Percentiles rank a stretch among this genome's conserved stretches.
These are phyloP conservation scores for Dermolepida albohirtum DNA, from an alignment of 2,888 invertebrate genomes.

Conservation along the genomic window DNA sequence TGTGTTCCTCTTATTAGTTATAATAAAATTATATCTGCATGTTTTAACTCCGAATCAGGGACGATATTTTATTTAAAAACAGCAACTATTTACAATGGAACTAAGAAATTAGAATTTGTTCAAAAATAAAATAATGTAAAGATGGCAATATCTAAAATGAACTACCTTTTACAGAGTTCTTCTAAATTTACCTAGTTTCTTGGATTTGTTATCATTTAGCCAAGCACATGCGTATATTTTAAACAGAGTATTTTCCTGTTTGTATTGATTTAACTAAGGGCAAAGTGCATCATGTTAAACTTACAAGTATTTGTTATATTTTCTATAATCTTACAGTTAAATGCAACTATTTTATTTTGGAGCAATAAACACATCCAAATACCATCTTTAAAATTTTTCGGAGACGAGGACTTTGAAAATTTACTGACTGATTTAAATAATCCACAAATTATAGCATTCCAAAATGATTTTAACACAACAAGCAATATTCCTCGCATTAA, in stretches of 20 bases:
- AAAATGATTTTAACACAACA: slow-evolving; percentile 51
- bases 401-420: slow-evolving; percentile 56
- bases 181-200: too few relatives aligned
- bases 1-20: too few relatives aligned
- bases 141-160: too few relatives aligned
- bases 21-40: too few relatives aligned
- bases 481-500: slow-evolving; percentile 54
- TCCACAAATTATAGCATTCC: slow-evolving; percentile 58
- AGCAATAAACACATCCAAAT: slow-evolving; percentile 54
- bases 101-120: too few relatives aligned
- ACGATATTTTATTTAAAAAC: too few relatives aligned
- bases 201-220: too few relatives aligned
- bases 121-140: too few relatives aligned
- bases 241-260: not conserved
- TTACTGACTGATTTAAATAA: slow-evolving; percentile 53
- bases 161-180: too few relatives aligned
- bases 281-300: slow-evolving; percentile 12
- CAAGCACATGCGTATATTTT: too few relatives aligned
- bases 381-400: slow-evolving; percentile 59
- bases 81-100: too few relatives aligned
- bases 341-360: slow-evolving; percentile 43
- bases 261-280: slow-evolving; percentile 5
- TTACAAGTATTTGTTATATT: slow-evolving; percentile 6
- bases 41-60: too few relatives aligned
- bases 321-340: slow-evolving; percentile 7